Percentiles rank a stretch among this genome's conserved stretches.
phyloP scores from a whole-genome alignment of 2,888 invertebrate species.

The Conistra vaccinii region DNA sequence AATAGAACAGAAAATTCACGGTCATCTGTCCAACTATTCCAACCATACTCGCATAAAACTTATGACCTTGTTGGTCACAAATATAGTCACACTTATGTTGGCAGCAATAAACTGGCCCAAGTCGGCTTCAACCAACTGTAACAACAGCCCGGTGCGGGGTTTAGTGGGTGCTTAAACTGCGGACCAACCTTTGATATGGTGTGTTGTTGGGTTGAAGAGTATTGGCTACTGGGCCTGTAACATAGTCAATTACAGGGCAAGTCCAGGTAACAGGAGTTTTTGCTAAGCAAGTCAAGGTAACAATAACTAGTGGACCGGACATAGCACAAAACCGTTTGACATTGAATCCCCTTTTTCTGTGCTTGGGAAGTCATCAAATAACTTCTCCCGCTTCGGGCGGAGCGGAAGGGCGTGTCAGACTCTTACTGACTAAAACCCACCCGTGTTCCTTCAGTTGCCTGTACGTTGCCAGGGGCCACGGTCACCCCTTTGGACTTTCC shows the following conservation, averaged over 20 bases:
- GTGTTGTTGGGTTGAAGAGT: slow-evolving; percentile 11
- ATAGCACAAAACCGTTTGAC: not conserved
- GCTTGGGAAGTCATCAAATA: too few species aligned
- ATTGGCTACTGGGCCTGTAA: slow-evolving; percentile 19
- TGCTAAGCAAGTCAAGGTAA: not conserved
- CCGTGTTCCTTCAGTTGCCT: too few species aligned
- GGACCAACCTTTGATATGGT: slow-evolving; percentile 45
- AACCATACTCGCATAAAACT: slow-evolving; percentile 27
- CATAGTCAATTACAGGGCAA: not conserved
- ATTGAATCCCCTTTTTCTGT: too few species aligned
- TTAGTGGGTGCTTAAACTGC: slow-evolving; percentile 53
- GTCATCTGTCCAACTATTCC: not conserved
- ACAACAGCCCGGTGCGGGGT: slow-evolving; percentile 69
- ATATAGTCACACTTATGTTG: slow-evolving; percentile 63
- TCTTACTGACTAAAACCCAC: too few species aligned
- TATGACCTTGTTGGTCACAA: slow-evolving; percentile 66
- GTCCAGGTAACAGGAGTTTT: not conserved
- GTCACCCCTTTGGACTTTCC: too few species aligned
- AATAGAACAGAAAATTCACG: slow-evolving; percentile 9
- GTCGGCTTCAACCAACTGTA: slow-evolving; percentile 73
- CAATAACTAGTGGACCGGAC: not conserved
- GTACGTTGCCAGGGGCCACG: too few species aligned
- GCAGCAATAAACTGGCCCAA: slow-evolving; percentile 69
- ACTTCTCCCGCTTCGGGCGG: too few species aligned
- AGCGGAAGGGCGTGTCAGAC: too few species aligned